Evolutionary conservation across 2,113 vertebrate genomes (phyloP).

Genomic region (Platysteira castanea): DNA sequence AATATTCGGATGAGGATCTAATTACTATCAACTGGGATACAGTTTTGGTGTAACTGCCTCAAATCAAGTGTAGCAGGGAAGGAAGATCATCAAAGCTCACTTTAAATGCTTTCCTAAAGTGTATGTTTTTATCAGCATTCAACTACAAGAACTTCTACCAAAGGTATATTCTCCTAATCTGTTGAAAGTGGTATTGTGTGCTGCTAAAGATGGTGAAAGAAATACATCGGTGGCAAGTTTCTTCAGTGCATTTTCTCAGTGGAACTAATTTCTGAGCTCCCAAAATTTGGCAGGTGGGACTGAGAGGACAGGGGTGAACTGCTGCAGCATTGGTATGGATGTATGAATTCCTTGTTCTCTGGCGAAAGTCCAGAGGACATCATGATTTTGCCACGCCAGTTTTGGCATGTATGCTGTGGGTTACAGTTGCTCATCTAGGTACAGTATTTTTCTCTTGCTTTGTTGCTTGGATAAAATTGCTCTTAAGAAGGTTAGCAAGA

Average conservation of each 20-base stretch:
- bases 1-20: neutral
- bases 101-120: neutral
- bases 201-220: neutral
- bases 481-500: neutral
- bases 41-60: neutral
- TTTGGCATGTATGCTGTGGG: neutral
- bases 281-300: neutral
- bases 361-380: neutral
- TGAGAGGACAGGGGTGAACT: neutral
- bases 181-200: neutral
- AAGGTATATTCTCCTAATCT: neutral
- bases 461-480: neutral
- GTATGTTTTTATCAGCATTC: neutral
- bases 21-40: neutral
- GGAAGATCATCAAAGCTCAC: neutral
- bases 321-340: neutral
- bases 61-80: neutral
- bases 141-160: neutral
- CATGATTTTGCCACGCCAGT: neutral
- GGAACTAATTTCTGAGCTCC: neutral
- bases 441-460: neutral
- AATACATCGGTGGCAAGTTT: neutral
- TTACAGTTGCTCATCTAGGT: neutral
- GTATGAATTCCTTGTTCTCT: neutral
- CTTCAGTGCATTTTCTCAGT: neutral